Evolutionary conservation across 2,888 invertebrate genomes (phyloP), one percentile per base, ranked within the genome.

Genomic region (Macrostomum cliftonense): DNA sequence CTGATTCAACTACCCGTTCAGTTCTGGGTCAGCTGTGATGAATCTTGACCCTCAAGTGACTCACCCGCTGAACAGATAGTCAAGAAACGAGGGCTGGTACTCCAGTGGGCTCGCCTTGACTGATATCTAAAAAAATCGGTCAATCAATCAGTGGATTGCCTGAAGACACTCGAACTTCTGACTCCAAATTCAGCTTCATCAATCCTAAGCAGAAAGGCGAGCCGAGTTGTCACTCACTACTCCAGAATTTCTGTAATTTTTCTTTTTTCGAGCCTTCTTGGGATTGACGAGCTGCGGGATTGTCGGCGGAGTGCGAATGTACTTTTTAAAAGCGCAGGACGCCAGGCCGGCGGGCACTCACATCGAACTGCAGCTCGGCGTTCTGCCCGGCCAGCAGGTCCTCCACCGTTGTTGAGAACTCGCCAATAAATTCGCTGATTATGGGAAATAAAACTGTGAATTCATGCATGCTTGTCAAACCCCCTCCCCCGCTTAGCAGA

Each of bases 11-110:
- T n/a, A n/a, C n/a, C n/a, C n/a, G n/a, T n/a, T n/a, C n/a, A n/a
- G n/a, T n/a, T n/a, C n/a, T n/a, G n/a, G n/a, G n/a, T n/a, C n/a
- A n/a, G n/a, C n/a, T n/a, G n/a, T n/a, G n/a, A n/a, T 28, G 5
- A 28, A 28, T 28, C 28, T 9, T 4, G 28, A 9, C 9, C 28
- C 5, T 4, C 4, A 9, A 4, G 5, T 9, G 14, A 56, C 64
- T 55, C 54, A 71, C 63, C 77, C 76, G 43, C 74, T 75, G 54
- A 72, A 68, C 42, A 77, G 70, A 59, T 73, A 77, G 58, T 77
- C 77, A 51, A 77, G 61, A 59, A 77, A 77, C 4, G 75, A 69
- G 52, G 62, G 59, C 48, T 66, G 63, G 28, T 57, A 53, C 38
- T 60, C 57, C n/a, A 28, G 55, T 37, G 56, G 55, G 38, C 59